Evolutionary conservation across 1,140 invertebrate species (phyloP).

Genomic region (Drosophila nasuta): DNA sequence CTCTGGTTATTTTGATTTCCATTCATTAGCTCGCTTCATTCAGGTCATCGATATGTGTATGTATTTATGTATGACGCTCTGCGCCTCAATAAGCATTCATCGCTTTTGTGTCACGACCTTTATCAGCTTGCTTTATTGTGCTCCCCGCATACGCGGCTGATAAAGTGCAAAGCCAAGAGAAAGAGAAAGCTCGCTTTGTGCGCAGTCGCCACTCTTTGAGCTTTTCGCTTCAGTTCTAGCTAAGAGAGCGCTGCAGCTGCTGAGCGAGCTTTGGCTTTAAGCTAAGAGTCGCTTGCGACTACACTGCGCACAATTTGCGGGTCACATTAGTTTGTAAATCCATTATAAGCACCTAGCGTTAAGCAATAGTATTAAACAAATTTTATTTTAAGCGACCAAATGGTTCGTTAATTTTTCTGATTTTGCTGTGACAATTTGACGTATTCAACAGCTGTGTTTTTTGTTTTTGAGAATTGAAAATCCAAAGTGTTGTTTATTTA

Average conservation of each 20-base stretch:
- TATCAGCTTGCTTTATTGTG: constrained; percentile 69
- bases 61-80: not conserved
- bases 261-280: constrained; percentile 32
- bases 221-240: constrained; percentile 1
- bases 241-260: constrained; percentile 24
- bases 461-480: constrained; percentile 32
- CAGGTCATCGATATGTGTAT: constrained; percentile 18
- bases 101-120: constrained; percentile 40
- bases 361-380: constrained; percentile 23
- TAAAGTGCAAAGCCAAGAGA: constrained; percentile 36
- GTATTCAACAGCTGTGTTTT: constrained; percentile 59
- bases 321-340: constrained; percentile 36
- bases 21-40: constrained; percentile 35
- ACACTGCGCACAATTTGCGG: constrained; percentile 57
- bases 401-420: constrained; percentile 27
- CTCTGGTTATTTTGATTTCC: not conserved
- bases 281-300: constrained; percentile 34
- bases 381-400: constrained; percentile 33
- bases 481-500: constrained; percentile 73
- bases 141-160: constrained; percentile 53
- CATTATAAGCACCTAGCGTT: constrained; percentile 8
- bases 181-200: not conserved
- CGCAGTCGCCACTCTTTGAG: constrained; percentile 16
- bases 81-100: constrained; percentile 34
- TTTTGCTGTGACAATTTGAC: constrained; percentile 45